phyloP scores from a whole-genome alignment of 2,113 vertebrate genomes.

The crab-eating macaque (Macaca fascicularis) region T2T-MFA8v1.1 NC_088386.1:60671501-60672000 shows the following conservation, averaged over 20 bases:
- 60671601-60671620: neutral
- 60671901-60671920: neutral
- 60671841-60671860: neutral
- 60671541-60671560: neutral
- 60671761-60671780: neutral
- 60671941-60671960: neutral
- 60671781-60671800: neutral
- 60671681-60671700: neutral
- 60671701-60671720: neutral
- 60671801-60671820: neutral
- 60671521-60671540: neutral
- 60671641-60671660: neutral
- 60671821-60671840: neutral
- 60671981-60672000: neutral
- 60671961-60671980: neutral
- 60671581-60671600: constrained; percentile 8
- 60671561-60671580: neutral
- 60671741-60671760: neutral
- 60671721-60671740: neutral
- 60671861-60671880: neutral
- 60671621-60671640: neutral
- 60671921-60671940: neutral
- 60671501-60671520: neutral
- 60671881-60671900: neutral
- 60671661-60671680: neutral